These are phyloP conservation scores for Archaeoteleia sp. DNA, from an alignment of 2,888 invertebrate genomes.

Conservation along the genomic window DNA sequence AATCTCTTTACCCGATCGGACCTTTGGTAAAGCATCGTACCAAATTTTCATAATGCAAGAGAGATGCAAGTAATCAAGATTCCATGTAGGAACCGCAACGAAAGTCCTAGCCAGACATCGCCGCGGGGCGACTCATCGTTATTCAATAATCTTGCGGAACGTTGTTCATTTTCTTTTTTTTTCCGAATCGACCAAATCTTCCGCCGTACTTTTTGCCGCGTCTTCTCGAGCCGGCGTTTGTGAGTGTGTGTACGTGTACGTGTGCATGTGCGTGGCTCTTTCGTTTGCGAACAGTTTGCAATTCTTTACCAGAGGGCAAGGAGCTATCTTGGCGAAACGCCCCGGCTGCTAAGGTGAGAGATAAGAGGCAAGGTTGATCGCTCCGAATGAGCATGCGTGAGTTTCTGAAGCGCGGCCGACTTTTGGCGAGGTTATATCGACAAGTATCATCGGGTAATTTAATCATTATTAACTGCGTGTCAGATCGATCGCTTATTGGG, in stretches of 20 bases:
- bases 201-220: conserved; percentile 37
- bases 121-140: conserved; percentile 59
- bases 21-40: no score
- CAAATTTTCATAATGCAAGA: conserved; percentile 13
- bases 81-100: conserved; percentile 16
- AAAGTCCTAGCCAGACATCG: conserved; percentile 53
- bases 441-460: not conserved
- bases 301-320: conserved; percentile 27
- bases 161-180: conserved; percentile 31
- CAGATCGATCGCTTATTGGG: not conserved
- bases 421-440: not conserved
- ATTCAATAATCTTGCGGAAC: conserved; percentile 60
- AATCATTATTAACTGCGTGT: conserved; percentile 13
- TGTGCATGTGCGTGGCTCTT: conserved; percentile 4
- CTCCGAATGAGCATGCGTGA: conserved; percentile 1
- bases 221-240: conserved; percentile 19
- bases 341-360: conserved; percentile 21
- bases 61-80: conserved; percentile 16
- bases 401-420: not conserved
- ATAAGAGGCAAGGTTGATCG: conserved; percentile 29
- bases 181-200: conserved; percentile 22
- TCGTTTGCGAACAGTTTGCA: conserved; percentile 38
- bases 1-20: no score
- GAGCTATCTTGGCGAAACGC: conserved; percentile 10
- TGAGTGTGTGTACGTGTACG: not conserved